A percentile compares a stretch with the other conserved stretches of the same genome.
These are phyloP conservation scores for Oconnorella tubifera DNA, from an alignment of 2,888 invertebrate genomes.

Conservation along the genomic window DNA sequence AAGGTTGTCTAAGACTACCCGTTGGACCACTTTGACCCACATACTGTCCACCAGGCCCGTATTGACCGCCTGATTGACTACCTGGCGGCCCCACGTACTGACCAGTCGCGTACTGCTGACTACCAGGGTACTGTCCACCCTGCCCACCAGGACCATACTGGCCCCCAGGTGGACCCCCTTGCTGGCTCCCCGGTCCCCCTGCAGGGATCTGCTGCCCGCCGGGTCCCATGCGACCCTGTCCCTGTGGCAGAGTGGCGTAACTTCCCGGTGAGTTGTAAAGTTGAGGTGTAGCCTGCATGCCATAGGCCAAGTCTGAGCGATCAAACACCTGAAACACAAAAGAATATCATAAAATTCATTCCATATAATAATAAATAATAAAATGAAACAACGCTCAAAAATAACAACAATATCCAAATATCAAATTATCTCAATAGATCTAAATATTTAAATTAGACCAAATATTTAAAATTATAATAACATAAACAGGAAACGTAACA, in stretches of 20 bases:
- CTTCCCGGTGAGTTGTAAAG: slow-evolving; percentile 27
- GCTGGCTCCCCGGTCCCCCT: background rate
- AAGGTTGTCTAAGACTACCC: slow-evolving; percentile 8
- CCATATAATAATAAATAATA: no score
- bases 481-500: no score
- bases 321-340: slow-evolving; percentile 31
- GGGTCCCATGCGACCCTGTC: slow-evolving; percentile 9
- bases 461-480: no score
- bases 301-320: slow-evolving; percentile 30
- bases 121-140: slow-evolving; percentile 1
- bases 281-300: slow-evolving; percentile 28
- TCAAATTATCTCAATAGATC: no score
- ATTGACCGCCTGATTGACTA: background rate
- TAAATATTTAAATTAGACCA: no score
- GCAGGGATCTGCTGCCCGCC: slow-evolving; percentile 3
- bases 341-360: no score
- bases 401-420: no score
- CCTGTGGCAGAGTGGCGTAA: slow-evolving; percentile 27
- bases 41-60: background rate
- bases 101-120: background rate
- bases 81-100: background rate
- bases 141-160: slow-evolving; percentile 6
- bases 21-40: background rate
- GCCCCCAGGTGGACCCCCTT: slow-evolving; percentile 8
- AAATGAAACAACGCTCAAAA: no score